Conservation (phyloP, 2,113 vertebrate species). For the Sceloporus tristichus region DNA sequence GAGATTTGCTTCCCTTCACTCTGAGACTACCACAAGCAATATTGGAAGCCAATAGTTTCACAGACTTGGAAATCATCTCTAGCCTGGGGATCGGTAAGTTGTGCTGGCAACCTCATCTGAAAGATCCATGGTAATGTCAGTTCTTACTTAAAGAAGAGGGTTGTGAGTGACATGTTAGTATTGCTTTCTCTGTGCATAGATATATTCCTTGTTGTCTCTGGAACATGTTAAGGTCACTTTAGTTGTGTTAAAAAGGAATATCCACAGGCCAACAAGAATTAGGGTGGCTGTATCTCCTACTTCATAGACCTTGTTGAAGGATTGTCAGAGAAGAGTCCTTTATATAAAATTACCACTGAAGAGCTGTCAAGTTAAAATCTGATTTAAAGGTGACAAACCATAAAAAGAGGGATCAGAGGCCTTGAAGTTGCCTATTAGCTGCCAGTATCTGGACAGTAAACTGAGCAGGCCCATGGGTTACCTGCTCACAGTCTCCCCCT, state of each 20-base stretch:
- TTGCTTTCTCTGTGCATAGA: constrained; percentile 5
- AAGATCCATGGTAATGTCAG: background rate
- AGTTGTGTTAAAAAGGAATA: background rate
- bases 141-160: background rate
- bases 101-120: constrained; percentile 18
- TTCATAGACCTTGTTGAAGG: background rate
- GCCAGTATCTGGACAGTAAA: background rate
- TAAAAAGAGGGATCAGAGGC: background rate
- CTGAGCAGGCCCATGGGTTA: too few species aligned
- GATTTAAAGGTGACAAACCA: background rate
- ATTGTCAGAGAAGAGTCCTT: background rate
- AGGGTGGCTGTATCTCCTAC: background rate
- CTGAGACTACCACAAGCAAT: constrained; percentile 89
- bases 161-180: too few species aligned
- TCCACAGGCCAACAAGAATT: background rate
- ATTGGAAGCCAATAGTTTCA: constrained; percentile 82
- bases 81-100: constrained; percentile 89
- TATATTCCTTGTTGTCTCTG: background rate
- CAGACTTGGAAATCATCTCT: constrained; percentile 90
- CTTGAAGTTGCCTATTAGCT: background rate
- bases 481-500: too few species aligned
- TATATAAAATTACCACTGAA: background rate
- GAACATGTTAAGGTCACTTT: background rate
- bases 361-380: background rate
- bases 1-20: constrained; percentile 89